Percentiles rank a stretch among this genome's conserved stretches.
Evolutionary conservation across 2,888 invertebrate species (phyloP).

Genomic region (Digitonthophagus gazella): DNA sequence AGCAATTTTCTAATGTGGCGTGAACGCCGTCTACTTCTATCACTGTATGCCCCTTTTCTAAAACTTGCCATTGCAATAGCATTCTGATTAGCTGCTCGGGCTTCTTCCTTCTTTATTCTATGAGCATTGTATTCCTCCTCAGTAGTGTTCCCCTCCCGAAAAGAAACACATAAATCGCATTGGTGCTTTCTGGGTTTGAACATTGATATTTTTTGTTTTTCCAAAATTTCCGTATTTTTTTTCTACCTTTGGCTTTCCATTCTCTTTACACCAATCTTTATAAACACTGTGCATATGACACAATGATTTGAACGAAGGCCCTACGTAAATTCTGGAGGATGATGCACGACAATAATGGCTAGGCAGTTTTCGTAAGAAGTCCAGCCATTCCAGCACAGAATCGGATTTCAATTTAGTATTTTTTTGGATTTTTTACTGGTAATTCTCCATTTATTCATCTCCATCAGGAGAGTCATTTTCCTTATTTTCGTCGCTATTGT

Average conservation of each 20-base stretch:
- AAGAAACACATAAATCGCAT: slow-evolving; percentile 25
- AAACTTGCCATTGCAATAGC: not conserved
- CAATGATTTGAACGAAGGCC: slow-evolving; percentile 3
- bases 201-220: slow-evolving; percentile 16
- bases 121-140: slow-evolving; percentile 10
- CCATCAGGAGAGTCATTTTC: slow-evolving; percentile 1
- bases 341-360: slow-evolving; percentile 8
- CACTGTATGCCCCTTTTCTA: too few relatives aligned
- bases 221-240: not conserved
- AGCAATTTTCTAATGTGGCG: too few relatives aligned
- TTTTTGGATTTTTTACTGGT: slow-evolving; percentile 10
- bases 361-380: slow-evolving; percentile 9
- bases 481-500: slow-evolving; percentile 9
- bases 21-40: too few relatives aligned
- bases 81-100: slow-evolving; percentile 4
- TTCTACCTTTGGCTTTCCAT: not conserved
- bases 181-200: slow-evolving; percentile 34
- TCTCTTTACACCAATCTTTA: slow-evolving; percentile 5
- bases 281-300: slow-evolving; percentile 6
- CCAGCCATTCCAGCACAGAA: slow-evolving; percentile 11
- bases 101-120: not conserved
- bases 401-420: slow-evolving; percentile 12
- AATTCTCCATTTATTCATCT: not conserved
- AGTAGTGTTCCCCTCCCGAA: slow-evolving; percentile 7
- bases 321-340: slow-evolving; percentile 5